phyloP scores from a whole-genome alignment of 2,888 invertebrate species.

The Acleris holmiana region DNA sequence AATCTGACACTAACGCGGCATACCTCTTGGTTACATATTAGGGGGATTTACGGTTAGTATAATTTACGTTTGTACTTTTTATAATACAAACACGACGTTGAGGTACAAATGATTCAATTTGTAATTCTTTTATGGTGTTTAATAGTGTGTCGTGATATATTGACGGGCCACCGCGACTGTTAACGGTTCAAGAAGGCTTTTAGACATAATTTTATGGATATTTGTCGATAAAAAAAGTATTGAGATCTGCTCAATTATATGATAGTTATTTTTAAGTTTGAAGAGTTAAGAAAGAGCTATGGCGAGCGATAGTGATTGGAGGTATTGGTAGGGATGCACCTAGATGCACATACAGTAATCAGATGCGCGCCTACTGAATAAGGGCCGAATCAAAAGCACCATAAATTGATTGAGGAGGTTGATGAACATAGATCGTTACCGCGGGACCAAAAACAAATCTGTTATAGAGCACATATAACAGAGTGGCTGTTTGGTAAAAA shows the following conservation, averaged over 20 bases:
- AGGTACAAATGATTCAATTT: constrained; percentile 78
- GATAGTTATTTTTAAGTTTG: background rate
- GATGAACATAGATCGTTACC: too few relatives aligned
- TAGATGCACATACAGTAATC: too few relatives aligned
- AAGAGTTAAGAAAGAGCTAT: too few relatives aligned
- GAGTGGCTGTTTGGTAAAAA: too few relatives aligned
- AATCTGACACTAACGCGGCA: constrained; percentile 77
- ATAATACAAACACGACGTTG: constrained; percentile 75
- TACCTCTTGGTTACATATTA: constrained; percentile 73
- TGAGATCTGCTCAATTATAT: background rate
- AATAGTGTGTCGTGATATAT: constrained; percentile 70
- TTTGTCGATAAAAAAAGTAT: background rate
- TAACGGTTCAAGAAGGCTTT: constrained; percentile 55
- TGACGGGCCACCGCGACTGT: constrained; percentile 48
- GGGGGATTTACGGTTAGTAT: constrained; percentile 75
- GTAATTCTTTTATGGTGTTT: constrained; percentile 73
- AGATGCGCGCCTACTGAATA: too few relatives aligned
- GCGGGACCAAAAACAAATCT: too few relatives aligned
- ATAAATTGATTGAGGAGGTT: too few relatives aligned
- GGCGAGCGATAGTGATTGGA: too few relatives aligned
- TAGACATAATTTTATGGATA: too few relatives aligned
- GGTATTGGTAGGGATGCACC: too few relatives aligned
- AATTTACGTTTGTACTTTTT: constrained; percentile 71
- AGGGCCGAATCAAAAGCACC: too few relatives aligned
- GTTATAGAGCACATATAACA: too few relatives aligned